Evolutionary conservation across 2,113 vertebrate genomes (phyloP).

Genomic region (Oreochromis niloticus): DNA sequence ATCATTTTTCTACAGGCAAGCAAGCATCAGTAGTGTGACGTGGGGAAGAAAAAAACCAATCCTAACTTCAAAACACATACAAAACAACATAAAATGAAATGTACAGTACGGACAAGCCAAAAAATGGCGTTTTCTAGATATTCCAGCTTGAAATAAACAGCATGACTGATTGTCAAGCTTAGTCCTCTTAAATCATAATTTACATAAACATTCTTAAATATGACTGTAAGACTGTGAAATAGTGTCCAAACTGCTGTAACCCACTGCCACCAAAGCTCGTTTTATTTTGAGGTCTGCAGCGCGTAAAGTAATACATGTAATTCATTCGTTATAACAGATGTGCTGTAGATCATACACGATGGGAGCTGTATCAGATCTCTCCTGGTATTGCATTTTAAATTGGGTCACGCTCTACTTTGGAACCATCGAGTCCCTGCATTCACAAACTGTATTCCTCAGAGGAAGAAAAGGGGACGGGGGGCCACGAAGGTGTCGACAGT

Average conservation of each 20-base stretch:
- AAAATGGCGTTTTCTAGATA: constrained; percentile 1
- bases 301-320: neutral
- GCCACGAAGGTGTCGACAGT: neutral
- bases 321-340: constrained; percentile 5
- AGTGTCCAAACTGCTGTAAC: neutral
- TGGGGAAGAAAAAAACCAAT: neutral
- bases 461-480: neutral
- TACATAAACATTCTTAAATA: neutral
- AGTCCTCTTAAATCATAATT: neutral
- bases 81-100: neutral
- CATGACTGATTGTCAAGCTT: constrained; percentile 46
- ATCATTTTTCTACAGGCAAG: neutral
- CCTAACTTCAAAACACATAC: neutral
- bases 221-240: neutral
- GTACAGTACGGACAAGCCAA: neutral
- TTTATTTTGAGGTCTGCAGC: constrained; percentile 14
- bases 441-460: neutral
- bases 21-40: neutral
- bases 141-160: neutral
- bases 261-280: neutral
- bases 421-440: constrained; percentile 18
- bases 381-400: constrained; percentile 46
- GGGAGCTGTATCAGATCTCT: constrained; percentile 5
- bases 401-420: constrained; percentile 35
- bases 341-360: neutral